These are phyloP conservation scores for Anabas testudineus DNA, from an alignment of 2,797 vertebrate genomes.

Conservation along the genomic window DNA sequence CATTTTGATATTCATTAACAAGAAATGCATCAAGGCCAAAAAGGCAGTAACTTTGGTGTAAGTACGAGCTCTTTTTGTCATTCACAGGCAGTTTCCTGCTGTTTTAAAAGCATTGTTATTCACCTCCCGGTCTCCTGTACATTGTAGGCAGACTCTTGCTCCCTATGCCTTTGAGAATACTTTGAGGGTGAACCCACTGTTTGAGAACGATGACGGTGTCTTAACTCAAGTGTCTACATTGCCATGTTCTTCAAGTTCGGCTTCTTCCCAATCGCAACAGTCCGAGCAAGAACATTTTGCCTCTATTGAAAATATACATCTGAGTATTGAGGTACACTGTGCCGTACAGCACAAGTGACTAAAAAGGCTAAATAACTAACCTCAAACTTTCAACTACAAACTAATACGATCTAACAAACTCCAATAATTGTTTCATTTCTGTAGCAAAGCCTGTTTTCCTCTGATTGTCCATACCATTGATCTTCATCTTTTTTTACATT, in stretches of 20 bases:
- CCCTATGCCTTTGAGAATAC: conserved; percentile 84
- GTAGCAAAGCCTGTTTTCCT: too few species aligned
- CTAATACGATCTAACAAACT: conserved; percentile 38
- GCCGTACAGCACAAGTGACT: conserved; percentile 57
- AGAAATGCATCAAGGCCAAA: conserved; percentile 85
- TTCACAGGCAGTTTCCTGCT: conserved; percentile 15
- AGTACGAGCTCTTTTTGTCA: conserved; percentile 65
- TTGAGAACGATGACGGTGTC: conserved; percentile 86
- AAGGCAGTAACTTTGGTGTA: conserved; percentile 86
- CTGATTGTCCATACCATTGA: neutral
- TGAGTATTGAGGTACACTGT: conserved; percentile 83
- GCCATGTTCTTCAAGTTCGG: conserved; percentile 81
- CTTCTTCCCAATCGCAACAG: conserved; percentile 79
- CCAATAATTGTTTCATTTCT: neutral
- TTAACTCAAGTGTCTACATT: conserved; percentile 82
- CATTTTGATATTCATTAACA: conserved; percentile 86
- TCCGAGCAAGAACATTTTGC: conserved; percentile 79
- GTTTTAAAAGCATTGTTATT: conserved; percentile 27
- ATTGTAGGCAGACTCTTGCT: conserved; percentile 83
- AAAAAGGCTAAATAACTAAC: conserved; percentile 60
- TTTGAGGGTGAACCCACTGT: conserved; percentile 87
- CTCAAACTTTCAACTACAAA: conserved; percentile 13
- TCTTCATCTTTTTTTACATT: neutral
- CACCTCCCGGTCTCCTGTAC: conserved; percentile 73
- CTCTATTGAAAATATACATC: conserved; percentile 83